A percentile compares a stretch with the other conserved stretches of the same genome.
Evolutionary conservation across 2,797 vertebrate genomes (phyloP).

Genomic region (Sebastes melanostomus): DNA sequence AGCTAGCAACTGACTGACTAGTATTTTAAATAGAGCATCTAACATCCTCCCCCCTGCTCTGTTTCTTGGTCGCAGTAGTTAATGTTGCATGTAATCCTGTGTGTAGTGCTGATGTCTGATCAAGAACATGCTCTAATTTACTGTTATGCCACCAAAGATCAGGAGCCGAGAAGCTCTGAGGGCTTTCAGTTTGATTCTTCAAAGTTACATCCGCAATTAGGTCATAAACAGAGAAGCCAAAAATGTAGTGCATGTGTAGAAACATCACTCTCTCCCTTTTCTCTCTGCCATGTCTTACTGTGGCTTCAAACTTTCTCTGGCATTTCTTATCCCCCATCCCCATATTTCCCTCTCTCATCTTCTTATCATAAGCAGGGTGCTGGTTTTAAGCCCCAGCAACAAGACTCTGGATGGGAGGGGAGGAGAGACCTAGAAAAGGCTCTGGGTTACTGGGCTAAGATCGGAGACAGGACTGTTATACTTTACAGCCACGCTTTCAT

Average conservation of each 20-base stretch:
- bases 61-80: slow-evolving; percentile 14
- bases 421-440: slow-evolving; percentile 52
- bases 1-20: slow-evolving; percentile 21
- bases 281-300: slow-evolving; percentile 3
- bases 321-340: slow-evolving; percentile 11
- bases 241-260: slow-evolving; percentile 11
- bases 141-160: slow-evolving; percentile 31
- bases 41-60: slow-evolving; percentile 19
- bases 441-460: slow-evolving; percentile 44
- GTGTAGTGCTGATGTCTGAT: slow-evolving; percentile 27
- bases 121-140: slow-evolving; percentile 52
- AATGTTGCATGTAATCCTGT: slow-evolving; percentile 33
- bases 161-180: slow-evolving; percentile 23
- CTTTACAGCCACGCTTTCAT: slow-evolving; percentile 5
- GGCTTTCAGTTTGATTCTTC: slow-evolving; percentile 45
- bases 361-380: slow-evolving; percentile 34
- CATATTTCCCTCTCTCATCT: slow-evolving; percentile 18
- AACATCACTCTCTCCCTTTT: neutral
- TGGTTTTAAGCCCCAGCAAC: slow-evolving; percentile 49
- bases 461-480: slow-evolving; percentile 1
- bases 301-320: slow-evolving; percentile 15
- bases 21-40: slow-evolving; percentile 59
- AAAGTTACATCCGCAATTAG: slow-evolving; percentile 46
- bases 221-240: slow-evolving; percentile 23
- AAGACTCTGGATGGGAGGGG: slow-evolving; percentile 44